These are phyloP conservation scores for Psittacus erithacus DNA, from an alignment of 2,113 vertebrate genomes.

Conservation along the genomic window DNA sequence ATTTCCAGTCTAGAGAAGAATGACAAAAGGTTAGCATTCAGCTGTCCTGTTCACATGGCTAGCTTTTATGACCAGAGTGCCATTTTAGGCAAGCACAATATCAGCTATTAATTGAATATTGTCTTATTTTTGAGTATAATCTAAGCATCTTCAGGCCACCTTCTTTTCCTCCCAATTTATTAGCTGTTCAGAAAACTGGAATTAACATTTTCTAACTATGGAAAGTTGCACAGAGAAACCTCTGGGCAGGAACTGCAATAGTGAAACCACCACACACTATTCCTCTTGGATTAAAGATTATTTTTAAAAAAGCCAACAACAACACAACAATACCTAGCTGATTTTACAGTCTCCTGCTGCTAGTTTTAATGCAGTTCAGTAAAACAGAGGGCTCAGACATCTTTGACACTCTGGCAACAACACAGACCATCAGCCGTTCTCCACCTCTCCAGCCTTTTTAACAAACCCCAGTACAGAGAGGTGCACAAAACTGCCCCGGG, in stretches of 20 bases:
- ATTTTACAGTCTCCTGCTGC: not conserved
- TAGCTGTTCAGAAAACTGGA: not conserved
- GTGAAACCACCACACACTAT: not conserved
- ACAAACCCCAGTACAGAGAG: not conserved
- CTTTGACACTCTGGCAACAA: not conserved
- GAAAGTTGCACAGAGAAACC: not conserved
- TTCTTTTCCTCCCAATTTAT: not conserved
- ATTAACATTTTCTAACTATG: not conserved
- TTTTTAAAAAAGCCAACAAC: not conserved
- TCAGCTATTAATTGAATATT: conserved; percentile 5
- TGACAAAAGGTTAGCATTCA: conserved; percentile 51
- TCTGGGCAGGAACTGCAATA: not conserved
- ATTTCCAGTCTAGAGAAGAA: conserved; percentile 67
- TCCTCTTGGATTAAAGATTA: not conserved
- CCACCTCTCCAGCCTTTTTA: not conserved
- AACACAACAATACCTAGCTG: not conserved
- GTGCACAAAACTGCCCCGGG: not conserved
- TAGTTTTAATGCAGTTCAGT: not conserved
- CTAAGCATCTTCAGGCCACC: not conserved
- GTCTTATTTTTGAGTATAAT: not conserved
- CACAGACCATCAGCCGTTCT: not conserved
- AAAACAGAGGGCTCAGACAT: not conserved
- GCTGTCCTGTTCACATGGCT: conserved; percentile 55
- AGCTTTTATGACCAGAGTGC: conserved; percentile 21
- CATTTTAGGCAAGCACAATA: conserved; percentile 8